These are phyloP conservation scores for Acholoe squamosa DNA, from an alignment of 2,888 invertebrate genomes.

Conservation along the genomic window DNA sequence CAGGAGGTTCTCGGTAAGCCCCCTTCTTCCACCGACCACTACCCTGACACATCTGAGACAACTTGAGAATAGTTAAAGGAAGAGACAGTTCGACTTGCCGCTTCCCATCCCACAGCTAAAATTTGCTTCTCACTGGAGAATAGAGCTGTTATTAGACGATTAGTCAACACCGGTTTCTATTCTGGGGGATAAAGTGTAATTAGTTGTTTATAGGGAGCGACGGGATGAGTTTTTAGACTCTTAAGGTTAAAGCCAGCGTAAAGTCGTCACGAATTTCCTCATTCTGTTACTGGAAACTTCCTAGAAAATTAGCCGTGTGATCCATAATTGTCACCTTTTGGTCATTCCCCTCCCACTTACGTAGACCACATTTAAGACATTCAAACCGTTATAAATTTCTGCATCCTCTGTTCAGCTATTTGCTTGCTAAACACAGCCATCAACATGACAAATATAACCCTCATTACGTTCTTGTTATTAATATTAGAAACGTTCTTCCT, in stretches of 20 bases:
- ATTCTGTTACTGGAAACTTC: too few relatives aligned
- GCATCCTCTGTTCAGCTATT: too few relatives aligned
- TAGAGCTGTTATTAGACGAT: background rate
- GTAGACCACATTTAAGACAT: too few relatives aligned
- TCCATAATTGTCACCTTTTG: too few relatives aligned
- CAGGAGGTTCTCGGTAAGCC: constrained; percentile 79
- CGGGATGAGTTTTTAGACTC: background rate
- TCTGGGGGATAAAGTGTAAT: background rate
- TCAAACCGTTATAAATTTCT: too few relatives aligned
- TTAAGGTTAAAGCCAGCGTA: background rate
- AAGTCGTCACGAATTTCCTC: too few relatives aligned
- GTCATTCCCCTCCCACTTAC: too few relatives aligned
- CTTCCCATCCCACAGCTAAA: constrained; percentile 5
- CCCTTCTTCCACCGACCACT: background rate
- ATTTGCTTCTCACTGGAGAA: background rate
- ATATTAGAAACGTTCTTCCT: too few relatives aligned
- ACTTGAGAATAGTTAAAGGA: background rate
- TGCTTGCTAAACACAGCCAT: too few relatives aligned
- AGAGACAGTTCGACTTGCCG: background rate
- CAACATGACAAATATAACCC: too few relatives aligned
- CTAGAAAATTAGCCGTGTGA: too few relatives aligned
- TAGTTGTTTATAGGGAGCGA: constrained; percentile 8
- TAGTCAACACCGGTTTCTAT: constrained; percentile 10
- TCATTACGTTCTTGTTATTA: too few relatives aligned
- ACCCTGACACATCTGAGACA: background rate